Conservation (phyloP, 2,113 vertebrate species). For the Ictalurus punctatus region DNA sequence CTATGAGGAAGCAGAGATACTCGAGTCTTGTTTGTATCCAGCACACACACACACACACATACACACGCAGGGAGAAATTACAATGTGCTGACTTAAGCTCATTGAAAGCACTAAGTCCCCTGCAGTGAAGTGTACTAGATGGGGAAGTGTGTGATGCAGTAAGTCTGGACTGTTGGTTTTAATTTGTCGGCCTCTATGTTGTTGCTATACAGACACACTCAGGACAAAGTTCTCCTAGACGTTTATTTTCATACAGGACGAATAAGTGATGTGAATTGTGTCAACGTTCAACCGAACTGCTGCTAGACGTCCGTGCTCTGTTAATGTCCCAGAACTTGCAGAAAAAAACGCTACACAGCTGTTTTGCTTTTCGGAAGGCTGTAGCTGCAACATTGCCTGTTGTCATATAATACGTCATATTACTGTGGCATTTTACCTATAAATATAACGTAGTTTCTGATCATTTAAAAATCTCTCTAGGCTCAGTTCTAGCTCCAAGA, state of each 20-base stretch:
- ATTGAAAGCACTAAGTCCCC: constrained; percentile 30
- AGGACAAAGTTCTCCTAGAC: constrained; percentile 68
- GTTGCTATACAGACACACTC: constrained; percentile 69
- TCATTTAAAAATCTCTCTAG: constrained; percentile 35
- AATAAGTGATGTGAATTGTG: constrained; percentile 60
- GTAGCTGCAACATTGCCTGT: not conserved
- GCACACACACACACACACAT: constrained; percentile 37
- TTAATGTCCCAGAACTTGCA: constrained; percentile 67
- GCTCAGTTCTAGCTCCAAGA: constrained; percentile 31
- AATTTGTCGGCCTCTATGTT: constrained; percentile 53
- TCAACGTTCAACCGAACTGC: constrained; percentile 70
- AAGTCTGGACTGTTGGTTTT: constrained; percentile 23
- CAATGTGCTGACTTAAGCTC: constrained; percentile 41
- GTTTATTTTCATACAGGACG: constrained; percentile 73
- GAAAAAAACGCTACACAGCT: constrained; percentile 71
- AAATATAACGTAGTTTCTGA: constrained; percentile 33
- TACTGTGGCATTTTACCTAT: constrained; percentile 33
- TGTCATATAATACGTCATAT: not conserved
- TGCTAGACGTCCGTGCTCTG: constrained; percentile 73
- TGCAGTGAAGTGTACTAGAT: constrained; percentile 16
- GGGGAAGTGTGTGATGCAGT: constrained; percentile 41
- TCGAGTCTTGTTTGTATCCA: constrained; percentile 55
- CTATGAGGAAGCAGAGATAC: constrained; percentile 50
- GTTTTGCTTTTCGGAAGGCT: constrained; percentile 56
- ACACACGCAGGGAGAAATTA: constrained; percentile 35